Conservation (phyloP, 2,888 invertebrate species). For the Laspeyria flexula region DNA sequence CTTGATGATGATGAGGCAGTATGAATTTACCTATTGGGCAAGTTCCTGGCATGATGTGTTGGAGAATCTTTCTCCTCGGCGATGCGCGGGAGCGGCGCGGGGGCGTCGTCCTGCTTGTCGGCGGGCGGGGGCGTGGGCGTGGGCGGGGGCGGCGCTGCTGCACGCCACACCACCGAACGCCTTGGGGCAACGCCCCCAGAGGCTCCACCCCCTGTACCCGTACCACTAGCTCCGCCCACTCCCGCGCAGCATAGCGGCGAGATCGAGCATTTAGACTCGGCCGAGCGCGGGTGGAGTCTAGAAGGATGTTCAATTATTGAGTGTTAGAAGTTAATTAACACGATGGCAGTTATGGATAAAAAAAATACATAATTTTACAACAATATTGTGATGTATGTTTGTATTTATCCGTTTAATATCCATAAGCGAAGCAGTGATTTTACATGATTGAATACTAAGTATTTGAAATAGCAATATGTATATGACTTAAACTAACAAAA, state of each 20-base stretch:
- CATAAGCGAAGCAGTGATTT: no score
- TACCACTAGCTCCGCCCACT: conserved; percentile 67
- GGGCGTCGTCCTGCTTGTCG: conserved; percentile 71
- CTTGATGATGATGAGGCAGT: no score
- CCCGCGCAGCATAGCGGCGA: conserved; percentile 91
- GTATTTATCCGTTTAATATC: no score
- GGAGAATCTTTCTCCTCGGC: conserved; percentile 95
- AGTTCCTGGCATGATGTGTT: conserved; percentile 82
- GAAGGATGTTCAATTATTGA: not conserved
- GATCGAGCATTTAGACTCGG: conserved; percentile 93
- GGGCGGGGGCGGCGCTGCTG: conserved; percentile 67
- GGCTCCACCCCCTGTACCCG: conserved; percentile 61
- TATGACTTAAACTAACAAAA: no score
- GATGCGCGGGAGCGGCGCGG: conserved; percentile 90
- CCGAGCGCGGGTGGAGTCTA: conserved; percentile 95
- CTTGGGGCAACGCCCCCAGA: conserved; percentile 63
- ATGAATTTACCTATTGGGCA: conserved; percentile 67
- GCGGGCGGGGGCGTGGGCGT: conserved; percentile 70
- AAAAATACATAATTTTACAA: no score
- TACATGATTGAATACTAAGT: no score
- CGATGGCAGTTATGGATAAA: no score
- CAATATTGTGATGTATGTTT: no score
- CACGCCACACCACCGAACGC: conserved; percentile 61
- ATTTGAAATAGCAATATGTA: no score
- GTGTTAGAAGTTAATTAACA: no score